Evolutionary conservation across 2,113 vertebrate genomes (phyloP).

Genomic region (Bos javanicus): DNA sequence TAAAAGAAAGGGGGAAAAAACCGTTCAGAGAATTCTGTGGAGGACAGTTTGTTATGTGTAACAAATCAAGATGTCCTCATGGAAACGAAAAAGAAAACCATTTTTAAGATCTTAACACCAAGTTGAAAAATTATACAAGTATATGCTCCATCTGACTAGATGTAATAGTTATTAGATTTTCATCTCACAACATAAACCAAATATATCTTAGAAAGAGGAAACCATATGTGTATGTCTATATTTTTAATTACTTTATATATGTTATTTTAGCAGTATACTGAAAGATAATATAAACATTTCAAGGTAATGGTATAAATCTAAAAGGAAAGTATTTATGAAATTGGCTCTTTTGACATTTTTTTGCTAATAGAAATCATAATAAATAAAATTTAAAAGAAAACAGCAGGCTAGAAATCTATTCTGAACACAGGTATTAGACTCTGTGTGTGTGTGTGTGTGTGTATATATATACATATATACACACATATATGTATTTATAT

Average conservation of each 20-base stretch:
- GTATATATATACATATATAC: background rate
- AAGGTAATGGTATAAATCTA: background rate
- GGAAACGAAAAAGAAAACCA: background rate
- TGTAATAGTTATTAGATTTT: background rate
- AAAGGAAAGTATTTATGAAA: background rate
- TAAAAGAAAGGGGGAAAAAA: background rate
- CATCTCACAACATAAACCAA: background rate
- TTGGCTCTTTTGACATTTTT: background rate
- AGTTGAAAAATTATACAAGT: background rate
- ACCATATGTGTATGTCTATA: background rate
- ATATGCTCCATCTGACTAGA: background rate
- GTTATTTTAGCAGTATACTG: background rate
- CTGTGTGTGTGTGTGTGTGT: background rate
- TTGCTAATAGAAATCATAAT: background rate
- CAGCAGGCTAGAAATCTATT: background rate
- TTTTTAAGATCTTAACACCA: background rate
- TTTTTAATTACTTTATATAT: background rate
- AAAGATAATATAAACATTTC: slow-evolving; percentile 19
- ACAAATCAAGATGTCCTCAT: background rate
- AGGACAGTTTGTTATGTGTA: background rate
- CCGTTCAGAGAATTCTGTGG: background rate
- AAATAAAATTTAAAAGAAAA: background rate
- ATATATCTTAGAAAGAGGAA: background rate
- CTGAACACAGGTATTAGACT: background rate
- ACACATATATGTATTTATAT: background rate